Evolutionary conservation across 2,113 vertebrate species (phyloP), one percentile per base, ranked within the genome.

Genomic region (Hippocampus barbouri): DNA sequence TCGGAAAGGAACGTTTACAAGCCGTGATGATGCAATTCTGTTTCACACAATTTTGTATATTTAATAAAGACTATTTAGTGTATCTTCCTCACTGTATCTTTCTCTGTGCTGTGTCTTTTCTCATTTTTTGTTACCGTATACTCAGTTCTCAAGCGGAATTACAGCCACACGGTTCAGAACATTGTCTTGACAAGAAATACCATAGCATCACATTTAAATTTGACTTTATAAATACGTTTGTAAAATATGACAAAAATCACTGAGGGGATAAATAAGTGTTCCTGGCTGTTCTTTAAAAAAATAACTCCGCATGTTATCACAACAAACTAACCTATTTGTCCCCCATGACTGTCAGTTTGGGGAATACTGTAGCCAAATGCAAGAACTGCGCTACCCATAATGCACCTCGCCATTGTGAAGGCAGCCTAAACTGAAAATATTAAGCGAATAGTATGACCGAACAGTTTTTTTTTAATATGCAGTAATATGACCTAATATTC

Each of bases 21-120:
- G 83, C 86, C 80, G 89, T 91, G 88, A 90, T 88, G 89, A 90
- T 87, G 89, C 87, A 86, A 89, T 90, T 91, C 84, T 88, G 89
- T 91, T 90, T 90, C 86, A 91, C 90, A 91, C 59, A 84, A 89
- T 92, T 91, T 92, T 92, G 84, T 90, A 91, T 91, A 88, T 91
- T 91, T 90, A 91, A 92, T 91, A 91, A 92, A 91, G 84, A 89
- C 74, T 88, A 87, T 91, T 89, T 91, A 88, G 85, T 89, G 87
- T 90, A 91, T 88, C 84, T 86, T 89, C 86, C 87, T 86, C 89
- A 87, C 87, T 66, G 40, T 86, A 87, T 78, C 74, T 72, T 82
- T 86, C 78, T 66, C 64, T 77, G 34, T 38, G 34, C 68, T 75
- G 56, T 82, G 80, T 73, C 6, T 82, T 81, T 74, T 20, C 27